Evolutionary conservation across 2,888 invertebrate species (phyloP), one percentile per base, ranked within the genome.

Genomic region (Drosophila buzzatii): DNA sequence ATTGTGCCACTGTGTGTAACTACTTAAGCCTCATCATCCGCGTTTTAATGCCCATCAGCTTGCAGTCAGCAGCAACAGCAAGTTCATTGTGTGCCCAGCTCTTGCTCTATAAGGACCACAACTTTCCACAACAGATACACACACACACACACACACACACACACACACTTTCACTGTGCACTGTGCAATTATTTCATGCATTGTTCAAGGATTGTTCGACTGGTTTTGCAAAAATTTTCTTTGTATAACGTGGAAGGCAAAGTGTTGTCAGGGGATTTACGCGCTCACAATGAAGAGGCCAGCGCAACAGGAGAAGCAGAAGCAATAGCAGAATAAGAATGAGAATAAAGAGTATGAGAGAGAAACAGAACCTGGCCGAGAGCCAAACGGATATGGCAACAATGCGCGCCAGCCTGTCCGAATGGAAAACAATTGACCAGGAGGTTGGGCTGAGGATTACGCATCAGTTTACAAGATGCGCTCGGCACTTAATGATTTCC

Each of bases 241-340:
- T 89, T 89, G 69, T 71, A 67, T 57, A 37, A 64, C 68, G 73
- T 68, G 71, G 75, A 72, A 75, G 66, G 72, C 70, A 85, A 89
- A 86, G 88, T 88, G 90, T 86, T 90, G 90, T 73, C 85, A 90
- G 81, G 86, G 86, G 90, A 86, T 90, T 90, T 85, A 68, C 60
- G 60, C 74, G 62, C 57, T 70, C 66, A 81, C 89, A 85, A 86
- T 86, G 84, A 71, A 77, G 79, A 63, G 67, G 51, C 60, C 59
- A 73, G 68, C 47, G 73, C 53, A 57, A 70, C 55, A 68, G 44
- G 51, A 44, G 71, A 47, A 62, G 33, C 39, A 63, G 49, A 16
- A 52, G 14, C 59, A 12, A 31, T 18, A 33, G 6, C 12, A 3
- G 16, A 5, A 23, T 23, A 23, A 23, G 23, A 23, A 23, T 23